These are phyloP conservation scores for Muscicapa adusta DNA, from an alignment of 2,113 vertebrate genomes.

Conservation along the genomic window DNA sequence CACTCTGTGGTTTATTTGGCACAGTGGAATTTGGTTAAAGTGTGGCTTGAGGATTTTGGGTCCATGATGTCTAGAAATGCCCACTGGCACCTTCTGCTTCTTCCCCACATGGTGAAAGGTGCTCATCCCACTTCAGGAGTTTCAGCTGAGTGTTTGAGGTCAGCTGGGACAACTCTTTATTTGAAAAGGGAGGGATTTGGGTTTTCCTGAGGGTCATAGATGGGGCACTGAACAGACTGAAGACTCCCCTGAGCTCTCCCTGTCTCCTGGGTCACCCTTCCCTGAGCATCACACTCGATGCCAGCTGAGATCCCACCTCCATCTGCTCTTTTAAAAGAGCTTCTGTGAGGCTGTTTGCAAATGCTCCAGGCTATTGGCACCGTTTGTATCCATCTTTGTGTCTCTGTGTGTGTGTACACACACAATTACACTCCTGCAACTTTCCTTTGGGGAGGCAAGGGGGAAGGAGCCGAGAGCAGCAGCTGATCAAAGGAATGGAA, in stretches of 20 bases:
- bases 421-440: background rate
- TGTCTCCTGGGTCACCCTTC: background rate
- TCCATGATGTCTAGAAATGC: background rate
- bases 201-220: background rate
- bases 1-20: background rate
- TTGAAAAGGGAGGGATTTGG: background rate
- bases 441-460: background rate
- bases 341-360: conserved; percentile 32
- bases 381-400: background rate
- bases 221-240: background rate
- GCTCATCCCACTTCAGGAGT: background rate
- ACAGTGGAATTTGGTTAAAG: background rate
- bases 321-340: background rate
- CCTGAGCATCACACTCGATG: fast-evolving
- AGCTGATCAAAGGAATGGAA: conserved; percentile 16
- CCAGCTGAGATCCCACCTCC: conserved; percentile 17
- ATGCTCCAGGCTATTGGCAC: conserved; percentile 49
- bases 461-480: background rate
- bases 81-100: background rate
- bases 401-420: background rate
- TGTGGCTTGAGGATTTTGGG: background rate
- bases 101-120: fast-evolving
- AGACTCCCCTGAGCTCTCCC: background rate
- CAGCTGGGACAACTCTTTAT: background rate
- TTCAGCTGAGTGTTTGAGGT: background rate